These are phyloP conservation scores for Macaria liturata DNA, from an alignment of 2,888 invertebrate species.

Conservation along the genomic window DNA sequence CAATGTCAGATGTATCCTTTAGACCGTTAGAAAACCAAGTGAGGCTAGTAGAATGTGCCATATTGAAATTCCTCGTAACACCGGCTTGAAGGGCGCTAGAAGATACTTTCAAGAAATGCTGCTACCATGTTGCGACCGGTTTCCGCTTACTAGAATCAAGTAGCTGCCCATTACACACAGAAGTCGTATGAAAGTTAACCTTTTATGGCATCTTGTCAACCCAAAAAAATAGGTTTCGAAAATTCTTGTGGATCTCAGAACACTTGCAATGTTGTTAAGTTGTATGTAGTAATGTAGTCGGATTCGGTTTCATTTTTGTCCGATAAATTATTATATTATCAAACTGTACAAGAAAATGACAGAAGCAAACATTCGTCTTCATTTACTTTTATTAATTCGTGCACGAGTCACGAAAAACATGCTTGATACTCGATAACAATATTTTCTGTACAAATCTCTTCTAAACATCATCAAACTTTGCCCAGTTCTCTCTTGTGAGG, in stretches of 20 bases:
- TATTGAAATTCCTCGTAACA: slow-evolving; percentile 10
- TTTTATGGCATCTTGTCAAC: slow-evolving; percentile 47
- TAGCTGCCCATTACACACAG: slow-evolving; percentile 17
- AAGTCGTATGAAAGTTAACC: slow-evolving; percentile 47
- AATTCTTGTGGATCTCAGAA: slow-evolving; percentile 8
- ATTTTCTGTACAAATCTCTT: slow-evolving; percentile 18
- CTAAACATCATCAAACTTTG: slow-evolving; percentile 29
- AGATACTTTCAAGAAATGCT: slow-evolving; percentile 19
- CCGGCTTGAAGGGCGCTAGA: slow-evolving; percentile 13
- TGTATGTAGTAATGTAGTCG: not conserved
- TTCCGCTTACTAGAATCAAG: slow-evolving; percentile 18
- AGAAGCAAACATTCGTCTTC: too few relatives aligned
- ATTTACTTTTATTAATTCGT: too few relatives aligned
- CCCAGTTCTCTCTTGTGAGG: slow-evolving; percentile 19
- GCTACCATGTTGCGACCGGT: slow-evolving; percentile 21
- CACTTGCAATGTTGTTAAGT: not conserved
- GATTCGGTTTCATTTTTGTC: too few relatives aligned
- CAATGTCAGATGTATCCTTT: not conserved
- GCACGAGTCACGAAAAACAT: too few relatives aligned
- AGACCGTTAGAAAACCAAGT: slow-evolving; percentile 2
- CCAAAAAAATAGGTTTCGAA: slow-evolving; percentile 20
- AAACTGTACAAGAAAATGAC: too few relatives aligned
- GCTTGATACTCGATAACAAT: not conserved
- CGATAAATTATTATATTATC: too few relatives aligned
- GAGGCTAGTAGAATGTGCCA: slow-evolving; percentile 9